phyloP scores from a whole-genome alignment of 2,113 vertebrate species.

The Sus scrofa region DNA sequence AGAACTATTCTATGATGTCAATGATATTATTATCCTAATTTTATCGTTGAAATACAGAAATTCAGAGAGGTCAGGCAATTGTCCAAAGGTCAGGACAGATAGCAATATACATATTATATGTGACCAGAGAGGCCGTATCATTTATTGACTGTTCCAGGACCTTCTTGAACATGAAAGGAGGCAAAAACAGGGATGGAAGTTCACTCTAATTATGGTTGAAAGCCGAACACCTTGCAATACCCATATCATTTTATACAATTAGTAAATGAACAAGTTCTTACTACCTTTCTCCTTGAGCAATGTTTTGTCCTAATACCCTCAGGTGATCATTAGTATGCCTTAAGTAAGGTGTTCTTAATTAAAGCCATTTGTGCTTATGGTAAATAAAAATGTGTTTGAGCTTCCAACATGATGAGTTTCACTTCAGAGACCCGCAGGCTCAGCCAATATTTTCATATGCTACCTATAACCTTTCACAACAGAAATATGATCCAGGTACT shows the following conservation, averaged over 20 bases:
- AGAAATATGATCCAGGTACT: conserved; percentile 10
- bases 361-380: neutral
- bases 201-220: neutral
- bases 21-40: neutral
- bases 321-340: conserved; percentile 14
- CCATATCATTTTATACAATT: conserved; percentile 8
- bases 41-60: neutral
- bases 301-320: neutral
- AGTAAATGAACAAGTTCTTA: conserved; percentile 26
- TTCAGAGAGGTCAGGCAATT: neutral
- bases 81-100: neutral
- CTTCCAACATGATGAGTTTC: neutral
- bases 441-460: conserved; percentile 12
- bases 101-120: neutral
- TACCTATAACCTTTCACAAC: conserved; percentile 46
- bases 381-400: conserved; percentile 56
- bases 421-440: conserved; percentile 2
- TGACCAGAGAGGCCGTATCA: neutral
- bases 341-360: conserved; percentile 17
- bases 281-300: conserved; percentile 27
- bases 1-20: neutral
- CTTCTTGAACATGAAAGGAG: neutral
- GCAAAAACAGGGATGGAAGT: neutral
- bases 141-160: neutral
- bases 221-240: neutral